Evolutionary conservation across 2,113 vertebrate genomes (phyloP), one percentile per base, ranked within the genome.

Genomic region (Anhinga anhinga): DNA sequence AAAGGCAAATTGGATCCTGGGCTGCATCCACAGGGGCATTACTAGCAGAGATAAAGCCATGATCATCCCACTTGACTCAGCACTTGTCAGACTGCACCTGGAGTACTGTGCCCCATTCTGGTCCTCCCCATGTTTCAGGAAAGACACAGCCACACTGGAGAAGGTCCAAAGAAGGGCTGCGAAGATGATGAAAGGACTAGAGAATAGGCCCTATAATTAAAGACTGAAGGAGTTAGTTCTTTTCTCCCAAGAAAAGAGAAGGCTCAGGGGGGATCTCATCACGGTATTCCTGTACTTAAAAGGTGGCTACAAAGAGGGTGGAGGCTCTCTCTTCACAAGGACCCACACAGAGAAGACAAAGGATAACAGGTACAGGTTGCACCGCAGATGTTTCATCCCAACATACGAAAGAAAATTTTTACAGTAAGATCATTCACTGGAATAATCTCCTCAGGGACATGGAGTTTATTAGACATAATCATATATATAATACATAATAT

Each of bases 21-120:
- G 3, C 27, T 92, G 71, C 59, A 70, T 40, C 23, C 3, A 4
- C 7, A 3, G 13, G 5, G 14, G 4, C 2, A 2, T 65, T 34
- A 10, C 22, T 38, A 32, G 18, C 22, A 40, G 45, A 45, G 12
- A 30, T 3, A 69, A 19, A 61, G 5, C 3, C 0, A 0, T 15
- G 50, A 32, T 44, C 21, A 36, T 66, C 26, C 44, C 14, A 15
- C 7, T 44, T 73, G 12, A 15, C 20, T 50, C 16, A 32, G 17
- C 26, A 52, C 8, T 44, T 58, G 17, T 52, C 44, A 44, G 59
- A 67, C 21, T 1, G 1, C 30, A 58, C 10, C 20, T 30, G 9
- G 25, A 65, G 20, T 56, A 42, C 25, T 21, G 13, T n/a, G 30
- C 13, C 19, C 16, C 29, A 27, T 62, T 45, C 11, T 18, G 18